phyloP scores from a whole-genome alignment of 2,113 vertebrate species.

The Xenus cinereus region DNA sequence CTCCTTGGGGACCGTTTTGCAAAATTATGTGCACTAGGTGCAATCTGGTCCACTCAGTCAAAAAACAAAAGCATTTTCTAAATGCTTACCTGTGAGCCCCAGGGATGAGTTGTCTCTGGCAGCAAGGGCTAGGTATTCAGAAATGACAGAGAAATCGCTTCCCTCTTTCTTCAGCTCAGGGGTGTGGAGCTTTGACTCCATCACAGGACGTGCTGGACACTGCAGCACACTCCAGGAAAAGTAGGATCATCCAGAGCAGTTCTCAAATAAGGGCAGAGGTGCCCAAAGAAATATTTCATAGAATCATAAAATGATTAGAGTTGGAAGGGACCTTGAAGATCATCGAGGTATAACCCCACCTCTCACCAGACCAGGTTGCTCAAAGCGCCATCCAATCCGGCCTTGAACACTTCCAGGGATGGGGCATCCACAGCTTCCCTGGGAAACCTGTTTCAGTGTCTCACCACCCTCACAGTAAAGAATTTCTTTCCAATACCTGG shows the following conservation, averaged over 20 bases:
- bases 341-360: no score
- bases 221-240: neutral
- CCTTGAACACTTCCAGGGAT: no score
- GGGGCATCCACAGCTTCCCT: no score
- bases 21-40: neutral
- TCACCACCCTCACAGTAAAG: no score
- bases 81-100: neutral
- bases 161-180: neutral
- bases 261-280: neutral
- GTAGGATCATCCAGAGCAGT: neutral
- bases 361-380: no score
- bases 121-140: neutral
- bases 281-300: neutral
- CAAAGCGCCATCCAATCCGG: no score
- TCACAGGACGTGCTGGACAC: neutral
- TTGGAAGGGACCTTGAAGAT: no score
- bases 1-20: neutral
- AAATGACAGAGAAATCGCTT: neutral
- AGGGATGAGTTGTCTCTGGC: neutral
- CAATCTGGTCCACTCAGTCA: conserved; percentile 4
- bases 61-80: neutral
- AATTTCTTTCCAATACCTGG: no score
- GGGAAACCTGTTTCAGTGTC: no score
- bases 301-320: no score
- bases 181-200: neutral